A percentile compares a stretch with the other conserved stretches of the same genome.
Conservation (phyloP, 2,888 invertebrate genomes). For the Chrysopilus asiliformis region DNA sequence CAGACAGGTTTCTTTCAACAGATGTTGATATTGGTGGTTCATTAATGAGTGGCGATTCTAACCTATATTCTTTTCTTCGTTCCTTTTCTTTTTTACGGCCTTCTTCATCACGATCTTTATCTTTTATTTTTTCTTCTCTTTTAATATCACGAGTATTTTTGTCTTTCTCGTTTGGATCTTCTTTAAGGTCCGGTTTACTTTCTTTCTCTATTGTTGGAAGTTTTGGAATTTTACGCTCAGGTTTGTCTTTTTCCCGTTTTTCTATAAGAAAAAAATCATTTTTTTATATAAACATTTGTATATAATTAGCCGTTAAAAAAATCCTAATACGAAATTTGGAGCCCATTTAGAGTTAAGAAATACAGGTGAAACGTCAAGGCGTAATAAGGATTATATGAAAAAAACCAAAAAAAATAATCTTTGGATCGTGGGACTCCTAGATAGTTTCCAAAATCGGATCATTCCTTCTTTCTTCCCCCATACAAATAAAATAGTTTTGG, state of each 20-base stretch:
- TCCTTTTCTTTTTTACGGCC: conserved; percentile 37
- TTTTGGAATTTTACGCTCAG: conserved; percentile 15
- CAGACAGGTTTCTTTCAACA: conserved; percentile 39
- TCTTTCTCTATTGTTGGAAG: conserved; percentile 11
- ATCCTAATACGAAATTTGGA: not conserved
- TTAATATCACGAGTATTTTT: conserved; percentile 26
- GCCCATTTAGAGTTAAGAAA: too few species aligned
- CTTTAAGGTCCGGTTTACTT: conserved; percentile 19
- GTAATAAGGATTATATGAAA: too few species aligned
- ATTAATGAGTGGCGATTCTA: conserved; percentile 25
- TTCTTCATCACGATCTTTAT: conserved; percentile 12
- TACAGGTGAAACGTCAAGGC: too few species aligned
- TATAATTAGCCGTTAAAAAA: conserved; percentile 1
- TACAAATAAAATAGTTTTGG: too few species aligned
- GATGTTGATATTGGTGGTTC: conserved; percentile 23
- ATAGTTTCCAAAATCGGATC: too few species aligned
- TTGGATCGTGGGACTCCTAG: too few species aligned
- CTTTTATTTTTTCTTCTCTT: conserved; percentile 20
- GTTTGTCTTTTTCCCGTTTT: conserved; percentile 20
- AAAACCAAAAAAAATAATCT: too few species aligned
- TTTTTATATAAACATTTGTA: conserved; percentile 1
- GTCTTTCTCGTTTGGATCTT: conserved; percentile 24
- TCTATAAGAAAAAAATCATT: conserved; percentile 13
- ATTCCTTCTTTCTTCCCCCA: too few species aligned
- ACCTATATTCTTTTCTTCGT: conserved; percentile 40